Conservation (phyloP, 2,797 vertebrate genomes). For the Pangasius krempfi region DNA sequence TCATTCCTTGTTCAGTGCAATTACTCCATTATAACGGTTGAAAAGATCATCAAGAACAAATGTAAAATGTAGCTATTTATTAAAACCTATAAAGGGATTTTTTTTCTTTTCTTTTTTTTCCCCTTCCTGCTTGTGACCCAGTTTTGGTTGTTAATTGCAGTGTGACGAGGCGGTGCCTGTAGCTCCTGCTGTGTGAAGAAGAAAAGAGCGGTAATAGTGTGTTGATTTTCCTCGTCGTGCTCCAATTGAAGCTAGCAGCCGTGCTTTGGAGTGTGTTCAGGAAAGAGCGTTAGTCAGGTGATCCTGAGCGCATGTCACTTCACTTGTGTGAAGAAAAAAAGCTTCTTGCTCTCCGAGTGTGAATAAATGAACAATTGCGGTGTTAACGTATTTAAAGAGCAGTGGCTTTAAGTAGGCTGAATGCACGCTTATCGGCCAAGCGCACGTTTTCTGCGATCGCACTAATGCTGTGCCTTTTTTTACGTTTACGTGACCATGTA, state of each 20-base stretch:
- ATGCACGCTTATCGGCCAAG: background rate
- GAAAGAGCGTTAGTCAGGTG: background rate
- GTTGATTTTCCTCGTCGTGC: conserved; percentile 16
- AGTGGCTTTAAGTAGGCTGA: background rate
- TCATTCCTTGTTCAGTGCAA: background rate
- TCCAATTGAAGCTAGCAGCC: conserved; percentile 24
- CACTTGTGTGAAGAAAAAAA: background rate
- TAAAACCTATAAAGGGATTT: background rate
- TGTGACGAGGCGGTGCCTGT: background rate
- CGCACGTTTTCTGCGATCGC: background rate
- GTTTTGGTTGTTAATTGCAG: conserved; percentile 17
- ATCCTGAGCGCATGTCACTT: background rate
- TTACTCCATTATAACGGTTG: background rate
- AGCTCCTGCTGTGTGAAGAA: conserved; percentile 19
- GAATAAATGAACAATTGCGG: background rate
- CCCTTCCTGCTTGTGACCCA: background rate
- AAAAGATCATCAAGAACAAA: background rate
- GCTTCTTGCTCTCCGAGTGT: background rate
- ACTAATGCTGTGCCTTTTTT: background rate
- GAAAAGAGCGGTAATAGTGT: conserved; percentile 18
- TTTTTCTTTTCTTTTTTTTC: too few species aligned
- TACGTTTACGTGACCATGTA: background rate
- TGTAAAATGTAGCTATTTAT: background rate
- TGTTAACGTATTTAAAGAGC: background rate
- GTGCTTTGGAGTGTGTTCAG: conserved; percentile 10